A percentile compares a stretch with the other conserved stretches of the same genome.
Evolutionary conservation across 2,888 invertebrate genomes (phyloP).

Genomic region (Pandemis corylana): DNA sequence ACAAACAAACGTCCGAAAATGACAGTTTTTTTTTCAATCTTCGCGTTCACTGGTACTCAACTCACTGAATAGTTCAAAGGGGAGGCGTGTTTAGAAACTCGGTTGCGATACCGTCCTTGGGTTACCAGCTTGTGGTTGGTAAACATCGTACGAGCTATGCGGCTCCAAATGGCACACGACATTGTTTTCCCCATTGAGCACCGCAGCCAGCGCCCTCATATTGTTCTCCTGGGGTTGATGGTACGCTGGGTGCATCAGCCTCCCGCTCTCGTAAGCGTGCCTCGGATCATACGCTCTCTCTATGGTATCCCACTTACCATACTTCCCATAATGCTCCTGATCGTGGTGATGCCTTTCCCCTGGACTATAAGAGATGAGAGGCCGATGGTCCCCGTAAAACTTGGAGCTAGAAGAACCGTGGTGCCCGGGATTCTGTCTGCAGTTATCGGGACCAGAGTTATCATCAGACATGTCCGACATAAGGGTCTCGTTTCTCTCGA

Average conservation of each 20-base stretch:
- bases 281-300: slow-evolving; percentile 81
- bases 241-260: slow-evolving; percentile 79
- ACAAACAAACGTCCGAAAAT: slow-evolving; percentile 45
- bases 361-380: slow-evolving; percentile 91
- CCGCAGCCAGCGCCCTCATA: slow-evolving; percentile 89
- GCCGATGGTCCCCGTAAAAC: slow-evolving; percentile 92
- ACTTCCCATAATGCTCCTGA: slow-evolving; percentile 78
- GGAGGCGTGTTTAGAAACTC: slow-evolving; percentile 72
- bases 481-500: slow-evolving; percentile 89
- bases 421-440: slow-evolving; percentile 87
- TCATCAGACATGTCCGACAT: slow-evolving; percentile 92
- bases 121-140: slow-evolving; percentile 76
- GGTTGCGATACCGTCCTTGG: slow-evolving; percentile 82
- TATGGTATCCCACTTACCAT: slow-evolving; percentile 82
- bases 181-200: slow-evolving; percentile 92
- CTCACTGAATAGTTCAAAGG: slow-evolving; percentile 24
- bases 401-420: slow-evolving; percentile 85
- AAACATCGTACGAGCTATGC: slow-evolving; percentile 83
- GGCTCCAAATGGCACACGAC: slow-evolving; percentile 95
- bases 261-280: slow-evolving; percentile 78
- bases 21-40: slow-evolving; percentile 30
- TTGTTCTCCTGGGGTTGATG: slow-evolving; percentile 84
- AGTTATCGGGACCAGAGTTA: slow-evolving; percentile 86
- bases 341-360: slow-evolving; percentile 85
- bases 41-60: slow-evolving; percentile 43